Conservation (phyloP, 2,888 invertebrate species). For the Drosophila nr. perissopoda region DNA sequence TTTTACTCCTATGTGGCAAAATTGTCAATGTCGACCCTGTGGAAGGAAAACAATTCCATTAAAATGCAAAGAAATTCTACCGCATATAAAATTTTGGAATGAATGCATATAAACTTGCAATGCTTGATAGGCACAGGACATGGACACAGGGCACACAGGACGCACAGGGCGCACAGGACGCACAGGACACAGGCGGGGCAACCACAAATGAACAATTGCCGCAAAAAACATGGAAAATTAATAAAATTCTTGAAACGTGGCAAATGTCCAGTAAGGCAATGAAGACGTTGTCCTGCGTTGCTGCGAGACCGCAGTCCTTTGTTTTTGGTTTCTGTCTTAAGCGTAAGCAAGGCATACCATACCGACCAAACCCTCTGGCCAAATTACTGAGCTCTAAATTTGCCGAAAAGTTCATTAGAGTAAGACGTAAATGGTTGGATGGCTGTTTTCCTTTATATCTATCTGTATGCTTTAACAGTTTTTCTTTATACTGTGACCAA, state of each 20-base stretch:
- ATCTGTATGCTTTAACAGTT: conserved; percentile 17
- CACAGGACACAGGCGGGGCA: neutral
- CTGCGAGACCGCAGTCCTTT: conserved; percentile 16
- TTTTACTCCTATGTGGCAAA: neutral
- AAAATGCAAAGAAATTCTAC: conserved; percentile 29
- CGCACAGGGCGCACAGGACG: neutral
- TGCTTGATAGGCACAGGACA: conserved; percentile 20
- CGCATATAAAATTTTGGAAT: conserved; percentile 54
- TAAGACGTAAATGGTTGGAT: conserved; percentile 38
- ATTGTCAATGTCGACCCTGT: neutral
- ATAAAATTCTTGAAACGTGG: conserved; percentile 64
- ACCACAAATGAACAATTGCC: conserved; percentile 69
- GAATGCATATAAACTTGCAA: conserved; percentile 41
- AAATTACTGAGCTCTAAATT: conserved; percentile 57
- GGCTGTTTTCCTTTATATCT: conserved; percentile 18
- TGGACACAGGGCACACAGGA: neutral
- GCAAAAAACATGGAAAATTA: conserved; percentile 59
- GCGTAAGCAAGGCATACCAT: conserved; percentile 2
- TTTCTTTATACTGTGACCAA: conserved; percentile 18
- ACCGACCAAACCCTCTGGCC: conserved; percentile 11
- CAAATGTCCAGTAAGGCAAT: conserved; percentile 46
- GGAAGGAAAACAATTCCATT: conserved; percentile 11
- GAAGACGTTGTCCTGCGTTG: conserved; percentile 49
- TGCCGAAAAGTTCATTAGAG: conserved; percentile 64
- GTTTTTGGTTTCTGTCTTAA: conserved; percentile 2